A percentile compares a stretch with the other conserved stretches of the same genome.
Evolutionary conservation across 1,140 invertebrate genomes (phyloP).

Genomic region (Drosophila teissieri): DNA sequence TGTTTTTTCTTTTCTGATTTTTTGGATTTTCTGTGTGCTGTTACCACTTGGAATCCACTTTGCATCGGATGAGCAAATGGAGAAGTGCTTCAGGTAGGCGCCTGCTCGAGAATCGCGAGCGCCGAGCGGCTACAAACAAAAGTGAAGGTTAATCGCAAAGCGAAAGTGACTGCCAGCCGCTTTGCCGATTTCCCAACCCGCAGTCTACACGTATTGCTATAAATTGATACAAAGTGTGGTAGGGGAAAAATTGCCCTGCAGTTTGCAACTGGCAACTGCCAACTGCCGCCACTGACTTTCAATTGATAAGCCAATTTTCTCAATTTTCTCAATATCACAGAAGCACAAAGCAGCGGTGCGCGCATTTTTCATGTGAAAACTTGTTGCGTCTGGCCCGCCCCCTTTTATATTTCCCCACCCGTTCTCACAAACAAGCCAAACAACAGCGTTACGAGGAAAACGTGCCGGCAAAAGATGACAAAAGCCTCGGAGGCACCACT

Average conservation of each 20-base stretch:
- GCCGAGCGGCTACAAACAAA: constrained; percentile 32
- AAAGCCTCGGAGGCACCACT: constrained; percentile 33
- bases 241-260: constrained; percentile 44
- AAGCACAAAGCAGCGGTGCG: constrained; percentile 1
- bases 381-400: constrained; percentile 11
- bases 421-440: constrained; percentile 9
- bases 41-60: constrained; percentile 21
- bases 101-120: constrained; percentile 56
- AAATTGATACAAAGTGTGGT: constrained; percentile 24
- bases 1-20: constrained; percentile 3
- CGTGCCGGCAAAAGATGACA: constrained; percentile 53
- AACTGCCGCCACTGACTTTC: constrained; percentile 29
- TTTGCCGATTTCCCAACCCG: constrained; percentile 62
- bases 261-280: background rate
- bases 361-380: constrained; percentile 73
- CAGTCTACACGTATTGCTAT: constrained; percentile 23
- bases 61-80: constrained; percentile 21
- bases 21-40: constrained; percentile 6
- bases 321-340: constrained; percentile 59
- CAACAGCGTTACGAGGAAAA: constrained; percentile 28
- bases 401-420: background rate
- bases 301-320: constrained; percentile 75
- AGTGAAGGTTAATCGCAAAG: constrained; percentile 74
- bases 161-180: constrained; percentile 62
- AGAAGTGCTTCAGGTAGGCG: constrained; percentile 66